Conservation (phyloP, 2,797 vertebrate genomes). For the Clarias pachynema region DNA sequence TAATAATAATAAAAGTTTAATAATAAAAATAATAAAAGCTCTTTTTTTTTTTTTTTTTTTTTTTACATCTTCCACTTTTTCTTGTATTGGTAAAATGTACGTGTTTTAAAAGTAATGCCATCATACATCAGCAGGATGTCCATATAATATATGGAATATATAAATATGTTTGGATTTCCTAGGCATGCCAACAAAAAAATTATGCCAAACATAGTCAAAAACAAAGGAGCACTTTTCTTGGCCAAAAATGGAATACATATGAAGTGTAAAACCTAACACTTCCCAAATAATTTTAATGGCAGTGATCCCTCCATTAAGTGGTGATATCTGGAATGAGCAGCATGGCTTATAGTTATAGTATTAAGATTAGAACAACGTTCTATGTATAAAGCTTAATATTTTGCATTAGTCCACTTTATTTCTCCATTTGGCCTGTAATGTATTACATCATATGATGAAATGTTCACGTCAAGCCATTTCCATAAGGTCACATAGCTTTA, state of each 20-base stretch:
- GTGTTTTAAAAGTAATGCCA: too few species aligned
- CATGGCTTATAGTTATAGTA: not conserved
- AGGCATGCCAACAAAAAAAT: too few species aligned
- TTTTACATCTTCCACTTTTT: too few species aligned
- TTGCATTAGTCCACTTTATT: constrained; percentile 3
- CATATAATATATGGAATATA: too few species aligned
- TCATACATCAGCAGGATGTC: too few species aligned
- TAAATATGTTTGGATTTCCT: too few species aligned
- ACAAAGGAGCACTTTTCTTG: not conserved
- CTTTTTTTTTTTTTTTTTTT: too few species aligned
- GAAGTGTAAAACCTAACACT: not conserved
- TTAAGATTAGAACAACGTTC: constrained; percentile 22
- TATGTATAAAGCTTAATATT: not conserved
- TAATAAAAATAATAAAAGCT: too few species aligned
- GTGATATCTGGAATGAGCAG: not conserved
- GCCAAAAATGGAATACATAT: not conserved
- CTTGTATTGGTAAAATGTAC: too few species aligned
- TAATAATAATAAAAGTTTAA: too few species aligned
- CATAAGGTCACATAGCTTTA: constrained; percentile 11
- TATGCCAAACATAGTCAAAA: not conserved
- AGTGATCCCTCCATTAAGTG: not conserved
- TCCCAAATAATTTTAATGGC: not conserved
- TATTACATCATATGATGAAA: not conserved
- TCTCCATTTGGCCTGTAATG: not conserved
- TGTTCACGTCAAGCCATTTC: constrained; percentile 20